A percentile compares a stretch with the other conserved stretches of the same genome.
These are phyloP conservation scores for Tachina lurida DNA, from an alignment of 2,888 invertebrate genomes.

Conservation along the genomic window DNA sequence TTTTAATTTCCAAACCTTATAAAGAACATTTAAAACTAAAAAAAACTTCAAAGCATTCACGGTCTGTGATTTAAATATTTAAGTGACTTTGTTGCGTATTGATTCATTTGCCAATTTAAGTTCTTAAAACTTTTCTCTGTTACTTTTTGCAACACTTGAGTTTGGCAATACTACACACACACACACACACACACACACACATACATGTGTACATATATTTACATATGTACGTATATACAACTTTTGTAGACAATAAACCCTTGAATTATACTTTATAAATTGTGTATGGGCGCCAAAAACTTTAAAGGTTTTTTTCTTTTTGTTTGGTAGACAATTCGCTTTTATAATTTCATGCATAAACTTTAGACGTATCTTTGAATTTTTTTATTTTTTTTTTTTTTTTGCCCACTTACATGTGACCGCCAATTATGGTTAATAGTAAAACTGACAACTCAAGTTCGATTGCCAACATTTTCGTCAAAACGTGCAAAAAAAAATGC, in stretches of 20 bases:
- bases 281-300: slow-evolving; percentile 38
- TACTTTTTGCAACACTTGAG: neutral
- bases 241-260: slow-evolving; percentile 19
- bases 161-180: no score
- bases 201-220: neutral
- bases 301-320: slow-evolving; percentile 7
- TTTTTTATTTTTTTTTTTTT: slow-evolving; percentile 35
- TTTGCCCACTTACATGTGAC: slow-evolving; percentile 19
- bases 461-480: slow-evolving; percentile 30
- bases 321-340: neutral
- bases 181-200: no score
- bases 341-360: neutral
- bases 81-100: no score
- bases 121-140: neutral
- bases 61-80: no score
- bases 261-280: slow-evolving; percentile 22
- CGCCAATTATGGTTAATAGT: slow-evolving; percentile 35
- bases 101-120: neutral
- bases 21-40: no score
- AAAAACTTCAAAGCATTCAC: no score
- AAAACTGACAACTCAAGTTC: slow-evolving; percentile 36
- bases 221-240: neutral
- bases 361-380: slow-evolving; percentile 23
- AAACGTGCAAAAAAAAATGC: neutral
- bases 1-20: no score